Evolutionary conservation across 2,113 vertebrate genomes (phyloP), one percentile per base, ranked within the genome.

Genomic region (Bos indicus): DNA sequence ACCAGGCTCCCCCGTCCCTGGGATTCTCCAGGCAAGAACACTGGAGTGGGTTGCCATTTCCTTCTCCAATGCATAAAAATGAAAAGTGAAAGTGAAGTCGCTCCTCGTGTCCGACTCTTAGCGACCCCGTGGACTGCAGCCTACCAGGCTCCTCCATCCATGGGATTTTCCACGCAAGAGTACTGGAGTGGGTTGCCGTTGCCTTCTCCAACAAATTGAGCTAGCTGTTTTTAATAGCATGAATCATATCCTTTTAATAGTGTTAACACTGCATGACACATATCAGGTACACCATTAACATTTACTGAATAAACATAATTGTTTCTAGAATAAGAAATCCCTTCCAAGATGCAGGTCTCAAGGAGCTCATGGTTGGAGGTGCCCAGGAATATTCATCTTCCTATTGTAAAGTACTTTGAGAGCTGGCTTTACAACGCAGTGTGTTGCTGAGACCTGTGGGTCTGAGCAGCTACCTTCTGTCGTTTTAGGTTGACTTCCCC

Each of bases 401-500:
- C 60, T n/a, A 48, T 36, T 12, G 1, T 71, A 2, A 14, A 40
- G 40, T 10, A 6, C 6, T 26, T 30, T 36, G 33, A 54, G 30
- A 40, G 48, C 4, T 25, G 62, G 25, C 25, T 30, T 30, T 21
- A 52, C n/a, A 5, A 15, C 2, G 23, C 0, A n/a, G n/a, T 54
- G 7, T 3, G 5, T 57, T 33, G 15, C 81, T 56, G 11, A 30
- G 17, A 15, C 21, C 19, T 21, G 33, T 30, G 21, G 8, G 28
- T 87, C 81, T 99, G 83, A 98, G 81, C 71, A 60, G 12, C 46
- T 97, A 14, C 97, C 64, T 43, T 95, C 98, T 87, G 95, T 98
- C 60, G 1, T 98, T 99, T 91, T 95, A 99, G 99, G 99, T 99
- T 97, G 99, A 99, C 98, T 99, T 99, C 96, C 99, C 99, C 98